A percentile compares a stretch with the other conserved stretches of the same genome.
Evolutionary conservation across 2,888 invertebrate genomes (phyloP).

Genomic region (Pycnomerus fuliginosus): DNA sequence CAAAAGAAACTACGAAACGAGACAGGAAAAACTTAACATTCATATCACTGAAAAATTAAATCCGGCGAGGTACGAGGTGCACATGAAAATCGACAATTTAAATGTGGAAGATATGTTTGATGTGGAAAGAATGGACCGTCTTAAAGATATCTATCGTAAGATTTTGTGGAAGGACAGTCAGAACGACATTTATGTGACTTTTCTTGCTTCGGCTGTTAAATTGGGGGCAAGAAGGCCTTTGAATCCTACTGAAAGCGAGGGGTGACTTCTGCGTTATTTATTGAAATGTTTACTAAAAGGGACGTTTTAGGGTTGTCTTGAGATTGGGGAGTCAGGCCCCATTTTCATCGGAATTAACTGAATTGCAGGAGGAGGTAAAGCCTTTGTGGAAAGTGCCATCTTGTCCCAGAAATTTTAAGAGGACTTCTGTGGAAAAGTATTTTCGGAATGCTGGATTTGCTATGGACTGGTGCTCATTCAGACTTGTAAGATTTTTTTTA

Average conservation of each 20-base stretch:
- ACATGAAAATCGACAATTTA: conserved; percentile 85
- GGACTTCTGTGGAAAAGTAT: conserved; percentile 79
- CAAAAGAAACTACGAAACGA: conserved; percentile 74
- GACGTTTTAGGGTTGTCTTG: conserved; percentile 67
- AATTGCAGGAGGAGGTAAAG: conserved; percentile 76
- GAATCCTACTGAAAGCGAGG: conserved; percentile 82
- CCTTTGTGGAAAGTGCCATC: conserved; percentile 73
- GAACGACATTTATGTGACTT: conserved; percentile 76
- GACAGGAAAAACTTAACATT: conserved; percentile 62
- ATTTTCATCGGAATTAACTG: conserved; percentile 69
- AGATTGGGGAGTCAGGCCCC: conserved; percentile 74
- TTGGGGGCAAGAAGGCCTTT: conserved; percentile 81
- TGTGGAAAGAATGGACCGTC: conserved; percentile 64
- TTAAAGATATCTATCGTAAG: conserved; percentile 75
- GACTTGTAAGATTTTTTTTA: conserved; percentile 61
- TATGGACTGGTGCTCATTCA: conserved; percentile 88
- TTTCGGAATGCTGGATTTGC: conserved; percentile 78
- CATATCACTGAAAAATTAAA: conserved; percentile 66
- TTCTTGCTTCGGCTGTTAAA: conserved; percentile 81
- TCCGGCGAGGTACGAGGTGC: conserved; percentile 73
- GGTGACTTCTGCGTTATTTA: conserved; percentile 55
- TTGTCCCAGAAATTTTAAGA: conserved; percentile 80
- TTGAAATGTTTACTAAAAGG: conserved; percentile 3
- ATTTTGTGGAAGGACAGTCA: conserved; percentile 77
- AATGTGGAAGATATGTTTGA: conserved; percentile 87